Evolutionary conservation across 1,140 invertebrate species (phyloP).

Genomic region (Drosophila nigrodunni): DNA sequence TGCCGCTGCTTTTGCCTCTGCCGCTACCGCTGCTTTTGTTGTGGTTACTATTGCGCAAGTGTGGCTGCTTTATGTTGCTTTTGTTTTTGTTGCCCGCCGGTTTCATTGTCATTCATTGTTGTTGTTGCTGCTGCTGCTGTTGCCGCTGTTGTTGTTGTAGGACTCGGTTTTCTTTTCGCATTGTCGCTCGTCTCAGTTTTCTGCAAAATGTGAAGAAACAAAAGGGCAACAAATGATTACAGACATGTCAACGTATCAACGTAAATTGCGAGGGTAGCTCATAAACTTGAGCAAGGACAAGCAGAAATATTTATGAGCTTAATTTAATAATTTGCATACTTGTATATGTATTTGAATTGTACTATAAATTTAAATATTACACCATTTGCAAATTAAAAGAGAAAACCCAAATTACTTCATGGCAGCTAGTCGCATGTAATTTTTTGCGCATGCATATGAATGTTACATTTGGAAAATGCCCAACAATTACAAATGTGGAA

Average conservation of each 20-base stretch:
- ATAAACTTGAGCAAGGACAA: not conserved
- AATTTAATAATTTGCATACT: no score
- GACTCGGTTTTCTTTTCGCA: conserved; percentile 71
- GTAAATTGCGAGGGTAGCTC: conserved; percentile 22
- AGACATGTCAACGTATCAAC: conserved; percentile 25
- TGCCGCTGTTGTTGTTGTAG: conserved; percentile 27
- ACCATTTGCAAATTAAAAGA: no score
- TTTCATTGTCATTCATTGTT: conserved; percentile 62
- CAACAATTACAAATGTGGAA: not conserved
- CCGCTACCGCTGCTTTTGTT: conserved; percentile 35
- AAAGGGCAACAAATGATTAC: conserved; percentile 59
- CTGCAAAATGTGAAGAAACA: conserved; percentile 65
- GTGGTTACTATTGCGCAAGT: conserved; percentile 70
- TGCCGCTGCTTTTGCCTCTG: conserved; percentile 19
- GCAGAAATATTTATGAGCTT: not conserved
- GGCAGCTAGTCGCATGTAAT: not conserved
- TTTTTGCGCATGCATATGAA: not conserved
- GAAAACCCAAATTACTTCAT: no score
- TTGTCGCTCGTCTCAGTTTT: conserved; percentile 72
- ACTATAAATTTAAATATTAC: no score
- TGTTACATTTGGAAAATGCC: not conserved
- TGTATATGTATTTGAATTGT: no score
- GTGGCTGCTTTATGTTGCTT: conserved; percentile 18
- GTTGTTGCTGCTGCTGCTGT: conserved; percentile 28
- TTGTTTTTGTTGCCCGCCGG: conserved; percentile 33